Percentiles rank a stretch among this genome's conserved stretches.
These are phyloP conservation scores for Bombus affinis DNA, from an alignment of 1,140 invertebrate genomes.

Conservation along the genomic window DNA sequence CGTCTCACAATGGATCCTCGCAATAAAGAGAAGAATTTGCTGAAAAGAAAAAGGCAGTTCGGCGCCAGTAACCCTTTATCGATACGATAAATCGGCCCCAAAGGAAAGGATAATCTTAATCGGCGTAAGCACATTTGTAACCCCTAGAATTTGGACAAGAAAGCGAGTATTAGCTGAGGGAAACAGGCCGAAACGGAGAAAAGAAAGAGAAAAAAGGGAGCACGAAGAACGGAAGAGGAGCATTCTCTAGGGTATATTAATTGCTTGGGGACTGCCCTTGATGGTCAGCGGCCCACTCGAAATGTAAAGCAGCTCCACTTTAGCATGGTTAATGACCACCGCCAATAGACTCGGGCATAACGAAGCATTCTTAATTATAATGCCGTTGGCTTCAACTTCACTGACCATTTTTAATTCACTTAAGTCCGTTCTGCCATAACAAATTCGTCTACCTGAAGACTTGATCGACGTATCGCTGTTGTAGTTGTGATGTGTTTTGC, in stretches of 20 bases:
- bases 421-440: constrained; percentile 56
- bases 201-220: not conserved
- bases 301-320: constrained; percentile 58
- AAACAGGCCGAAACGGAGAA: not conserved
- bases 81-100: not conserved
- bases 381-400: constrained; percentile 71
- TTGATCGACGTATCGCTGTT: constrained; percentile 25
- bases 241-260: constrained; percentile 60
- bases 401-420: constrained; percentile 76
- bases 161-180: not conserved
- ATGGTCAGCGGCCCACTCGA: constrained; percentile 58
- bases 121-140: not conserved
- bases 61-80: not conserved
- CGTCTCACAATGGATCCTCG: not conserved
- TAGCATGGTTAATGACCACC: constrained; percentile 56
- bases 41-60: not conserved
- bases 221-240: not conserved
- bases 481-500: not conserved
- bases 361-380: constrained; percentile 79
- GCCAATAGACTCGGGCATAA: constrained; percentile 68
- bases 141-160: not conserved
- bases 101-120: not conserved
- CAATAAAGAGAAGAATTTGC: not conserved
- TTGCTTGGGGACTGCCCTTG: constrained; percentile 52
- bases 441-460: constrained; percentile 53